phyloP scores from a whole-genome alignment of 2,113 vertebrate genomes.

The Prietella phreatophila region DNA sequence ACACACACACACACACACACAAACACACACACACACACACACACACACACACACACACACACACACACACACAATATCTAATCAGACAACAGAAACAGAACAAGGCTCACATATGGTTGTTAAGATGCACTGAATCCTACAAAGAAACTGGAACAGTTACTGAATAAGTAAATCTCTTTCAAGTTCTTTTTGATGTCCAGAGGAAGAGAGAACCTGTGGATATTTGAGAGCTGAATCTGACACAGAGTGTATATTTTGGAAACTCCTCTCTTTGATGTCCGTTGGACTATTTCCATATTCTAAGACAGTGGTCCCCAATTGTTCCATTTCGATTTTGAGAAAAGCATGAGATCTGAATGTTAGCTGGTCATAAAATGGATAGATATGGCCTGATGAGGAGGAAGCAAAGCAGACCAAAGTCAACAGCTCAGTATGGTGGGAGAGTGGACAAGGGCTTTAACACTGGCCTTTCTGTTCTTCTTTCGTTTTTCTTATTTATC shows the following conservation, averaged over 20 bases:
- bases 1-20: no score
- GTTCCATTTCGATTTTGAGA: constrained; percentile 45
- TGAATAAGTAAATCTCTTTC: constrained; percentile 55
- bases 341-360: constrained; percentile 39
- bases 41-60: no score
- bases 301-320: constrained; percentile 52
- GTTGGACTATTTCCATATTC: constrained; percentile 36
- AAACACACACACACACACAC: no score
- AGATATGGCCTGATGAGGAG: constrained; percentile 37
- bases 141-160: constrained; percentile 32
- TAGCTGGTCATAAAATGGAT: constrained; percentile 46
- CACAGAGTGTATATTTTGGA: constrained; percentile 53
- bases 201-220: constrained; percentile 50
- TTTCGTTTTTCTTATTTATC: constrained; percentile 30
- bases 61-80: no score
- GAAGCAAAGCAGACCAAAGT: constrained; percentile 47
- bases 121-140: constrained; percentile 16
- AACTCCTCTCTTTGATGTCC: constrained; percentile 48
- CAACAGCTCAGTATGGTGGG: constrained; percentile 42
- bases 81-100: constrained; percentile 21
- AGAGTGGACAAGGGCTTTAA: constrained; percentile 30
- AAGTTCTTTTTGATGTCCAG: constrained; percentile 55
- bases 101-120: constrained; percentile 18
- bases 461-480: constrained; percentile 41
- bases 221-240: constrained; percentile 49